These are phyloP conservation scores for Heliconius congener DNA, from an alignment of 1,140 invertebrate species.

Conservation along the genomic window DNA sequence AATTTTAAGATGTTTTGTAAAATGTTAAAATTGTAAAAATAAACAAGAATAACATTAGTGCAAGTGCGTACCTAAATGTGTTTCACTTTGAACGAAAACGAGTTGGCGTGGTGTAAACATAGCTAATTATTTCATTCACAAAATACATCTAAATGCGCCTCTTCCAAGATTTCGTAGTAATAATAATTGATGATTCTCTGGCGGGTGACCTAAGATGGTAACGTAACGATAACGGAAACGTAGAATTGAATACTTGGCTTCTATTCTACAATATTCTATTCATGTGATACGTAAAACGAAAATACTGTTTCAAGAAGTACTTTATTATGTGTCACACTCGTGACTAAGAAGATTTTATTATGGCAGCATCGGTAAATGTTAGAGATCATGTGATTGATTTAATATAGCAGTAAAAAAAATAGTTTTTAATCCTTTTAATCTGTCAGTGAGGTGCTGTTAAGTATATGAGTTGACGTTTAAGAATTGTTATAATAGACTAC, in stretches of 20 bases:
- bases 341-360: slow-evolving; percentile 22
- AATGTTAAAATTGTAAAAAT: not conserved
- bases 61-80: not conserved
- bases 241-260: slow-evolving; percentile 29
- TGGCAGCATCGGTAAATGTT: not conserved
- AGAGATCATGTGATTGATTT: not conserved
- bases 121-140: slow-evolving; percentile 20
- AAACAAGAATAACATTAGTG: not conserved
- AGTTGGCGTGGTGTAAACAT: slow-evolving; percentile 11
- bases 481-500: too few species aligned
- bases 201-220: slow-evolving; percentile 21
- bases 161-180: not conserved
- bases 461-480: too few species aligned
- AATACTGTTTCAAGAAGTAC: slow-evolving; percentile 31
- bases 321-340: slow-evolving; percentile 21
- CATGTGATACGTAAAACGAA: slow-evolving; percentile 15
- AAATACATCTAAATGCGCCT: slow-evolving; percentile 8
- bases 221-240: slow-evolving; percentile 21
- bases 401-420: too few species aligned
- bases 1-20: too few species aligned
- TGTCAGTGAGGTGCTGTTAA: too few species aligned
- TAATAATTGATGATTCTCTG: slow-evolving; percentile 6
- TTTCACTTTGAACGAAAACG: not conserved
- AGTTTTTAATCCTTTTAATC: too few species aligned
- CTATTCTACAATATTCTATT: slow-evolving; percentile 25